phyloP scores from a whole-genome alignment of 1,140 invertebrate genomes.

The Apis dorsata region DNA sequence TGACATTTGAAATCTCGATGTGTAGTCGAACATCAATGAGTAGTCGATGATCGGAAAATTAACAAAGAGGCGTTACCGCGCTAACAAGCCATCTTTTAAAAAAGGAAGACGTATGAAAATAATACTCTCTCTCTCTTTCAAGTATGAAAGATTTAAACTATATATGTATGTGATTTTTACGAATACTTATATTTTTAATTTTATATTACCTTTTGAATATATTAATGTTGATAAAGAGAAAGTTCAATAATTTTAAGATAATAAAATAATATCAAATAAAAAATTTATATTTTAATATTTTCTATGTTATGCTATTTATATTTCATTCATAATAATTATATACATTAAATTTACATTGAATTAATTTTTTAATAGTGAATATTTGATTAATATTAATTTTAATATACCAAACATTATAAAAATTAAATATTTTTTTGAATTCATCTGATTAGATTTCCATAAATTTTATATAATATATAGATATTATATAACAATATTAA shows the following conservation, averaged over 20 bases:
- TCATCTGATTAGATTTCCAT: background rate
- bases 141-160: constrained; percentile 40
- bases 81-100: constrained; percentile 49
- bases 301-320: background rate
- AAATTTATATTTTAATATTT: background rate
- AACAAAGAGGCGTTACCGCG: constrained; percentile 43
- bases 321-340: background rate
- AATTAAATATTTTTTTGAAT: background rate
- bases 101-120: constrained; percentile 33
- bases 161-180: background rate
- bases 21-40: constrained; percentile 39
- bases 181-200: constrained; percentile 1
- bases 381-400: background rate
- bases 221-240: too few species aligned
- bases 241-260: background rate
- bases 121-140: constrained; percentile 24
- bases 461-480: background rate
- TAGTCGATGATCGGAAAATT: constrained; percentile 44
- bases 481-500: background rate
- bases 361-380: background rate
- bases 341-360: background rate
- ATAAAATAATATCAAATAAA: background rate
- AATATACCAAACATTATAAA: background rate
- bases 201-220: too few species aligned
- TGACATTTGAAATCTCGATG: constrained; percentile 47